Conservation (phyloP, 2,888 invertebrate species). For the Chrysolina oricalcia region DNA sequence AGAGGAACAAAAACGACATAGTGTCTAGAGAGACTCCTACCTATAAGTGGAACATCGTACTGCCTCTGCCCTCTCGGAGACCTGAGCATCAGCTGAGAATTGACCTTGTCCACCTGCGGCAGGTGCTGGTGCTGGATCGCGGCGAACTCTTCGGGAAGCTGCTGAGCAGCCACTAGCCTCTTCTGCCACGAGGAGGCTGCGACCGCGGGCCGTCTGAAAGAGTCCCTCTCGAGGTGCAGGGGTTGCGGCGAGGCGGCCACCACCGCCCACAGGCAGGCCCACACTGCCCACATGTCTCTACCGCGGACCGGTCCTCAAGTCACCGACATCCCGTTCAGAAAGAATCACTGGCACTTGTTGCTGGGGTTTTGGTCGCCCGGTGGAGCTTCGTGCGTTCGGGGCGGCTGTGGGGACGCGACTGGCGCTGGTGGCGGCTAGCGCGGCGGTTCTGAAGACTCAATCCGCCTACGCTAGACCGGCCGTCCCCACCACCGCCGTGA, state of each 20-base stretch:
- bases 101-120: slow-evolving; percentile 67
- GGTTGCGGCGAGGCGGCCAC: slow-evolving; percentile 70
- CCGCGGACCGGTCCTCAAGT: slow-evolving; percentile 36
- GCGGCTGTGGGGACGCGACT: slow-evolving; percentile 46
- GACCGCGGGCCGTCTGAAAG: slow-evolving; percentile 59
- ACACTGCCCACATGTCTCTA: slow-evolving; percentile 55
- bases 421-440: slow-evolving; percentile 48
- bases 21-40: slow-evolving; percentile 70
- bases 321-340: slow-evolving; percentile 40
- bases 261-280: slow-evolving; percentile 68
- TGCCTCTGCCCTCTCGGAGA: slow-evolving; percentile 84
- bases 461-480: slow-evolving; percentile 63
- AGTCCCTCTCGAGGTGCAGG: slow-evolving; percentile 68
- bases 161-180: slow-evolving; percentile 58
- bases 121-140: slow-evolving; percentile 63
- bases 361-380: slow-evolving; percentile 32
- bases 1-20: neutral
- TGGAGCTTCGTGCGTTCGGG: slow-evolving; percentile 53
- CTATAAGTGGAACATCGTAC: slow-evolving; percentile 91
- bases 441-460: slow-evolving; percentile 62
- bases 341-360: slow-evolving; percentile 31
- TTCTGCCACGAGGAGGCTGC: slow-evolving; percentile 59
- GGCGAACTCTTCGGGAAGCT: slow-evolving; percentile 67
- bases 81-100: slow-evolving; percentile 83
- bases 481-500: slow-evolving; percentile 54